phyloP scores from a whole-genome alignment of 1,140 invertebrate genomes.

The Hermatobates lingyangjiaoensis region DNA sequence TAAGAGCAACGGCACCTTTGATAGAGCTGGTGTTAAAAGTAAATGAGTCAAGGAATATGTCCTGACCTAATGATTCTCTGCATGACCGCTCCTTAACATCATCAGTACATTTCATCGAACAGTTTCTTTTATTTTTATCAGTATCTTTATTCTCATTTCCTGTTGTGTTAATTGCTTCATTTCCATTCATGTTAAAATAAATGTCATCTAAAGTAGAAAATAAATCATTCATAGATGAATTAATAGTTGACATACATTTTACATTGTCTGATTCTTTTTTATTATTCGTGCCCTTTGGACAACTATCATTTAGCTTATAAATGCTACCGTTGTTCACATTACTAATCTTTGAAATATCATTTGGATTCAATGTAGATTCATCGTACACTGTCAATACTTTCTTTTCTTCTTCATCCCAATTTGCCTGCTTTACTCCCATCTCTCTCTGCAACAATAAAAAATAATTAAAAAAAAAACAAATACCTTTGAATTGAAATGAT shows the following conservation, averaged over 20 bases:
- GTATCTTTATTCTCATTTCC: not conserved
- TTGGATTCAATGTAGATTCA: not conserved
- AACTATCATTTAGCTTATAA: not conserved
- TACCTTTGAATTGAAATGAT: no score
- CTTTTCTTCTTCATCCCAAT: conserved; percentile 22
- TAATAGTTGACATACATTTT: no score
- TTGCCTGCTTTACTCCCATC: conserved; percentile 26
- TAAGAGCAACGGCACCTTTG: not conserved
- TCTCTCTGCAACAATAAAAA: conserved; percentile 30
- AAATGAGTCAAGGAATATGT: conserved; percentile 7
- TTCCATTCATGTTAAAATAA: not conserved
- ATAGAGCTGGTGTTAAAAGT: not conserved
- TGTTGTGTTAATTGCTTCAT: not conserved
- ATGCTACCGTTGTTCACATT: not conserved
- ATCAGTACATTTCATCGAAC: no score
- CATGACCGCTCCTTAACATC: no score
- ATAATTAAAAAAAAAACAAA: no score
- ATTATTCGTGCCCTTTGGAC: not conserved
- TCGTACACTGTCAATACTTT: not conserved
- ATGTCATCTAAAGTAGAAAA: not conserved
- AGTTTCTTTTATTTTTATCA: not conserved
- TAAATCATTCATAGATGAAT: not conserved
- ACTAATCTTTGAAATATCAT: not conserved
- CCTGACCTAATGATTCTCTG: no score
- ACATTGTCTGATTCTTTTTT: no score